Percentiles rank a stretch among this genome's conserved stretches.
phyloP scores from a whole-genome alignment of 2,888 invertebrate species.

The Stenotaenia linearis region DNA sequence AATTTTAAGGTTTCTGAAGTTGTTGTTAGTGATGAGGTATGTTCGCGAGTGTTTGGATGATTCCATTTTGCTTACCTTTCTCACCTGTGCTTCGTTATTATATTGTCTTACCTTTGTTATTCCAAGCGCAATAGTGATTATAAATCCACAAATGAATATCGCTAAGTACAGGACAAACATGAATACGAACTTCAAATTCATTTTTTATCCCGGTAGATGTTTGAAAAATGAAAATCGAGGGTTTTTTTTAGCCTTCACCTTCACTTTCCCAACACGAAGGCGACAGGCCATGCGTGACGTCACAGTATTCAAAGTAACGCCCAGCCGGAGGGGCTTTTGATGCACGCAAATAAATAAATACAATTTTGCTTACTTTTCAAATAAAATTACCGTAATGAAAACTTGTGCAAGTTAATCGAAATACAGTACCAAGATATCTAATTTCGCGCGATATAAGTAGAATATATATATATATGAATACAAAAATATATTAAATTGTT shows the following conservation, averaged over 20 bases:
- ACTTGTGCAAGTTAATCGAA: too few relatives aligned
- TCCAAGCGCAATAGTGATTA: background rate
- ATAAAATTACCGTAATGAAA: too few relatives aligned
- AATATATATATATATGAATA: too few relatives aligned
- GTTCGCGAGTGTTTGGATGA: background rate
- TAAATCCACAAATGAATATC: background rate
- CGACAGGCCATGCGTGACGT: background rate
- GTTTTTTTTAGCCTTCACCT: background rate
- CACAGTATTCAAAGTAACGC: background rate
- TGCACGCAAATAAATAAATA: too few relatives aligned
- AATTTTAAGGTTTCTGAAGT: too few relatives aligned
- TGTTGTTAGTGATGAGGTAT: background rate
- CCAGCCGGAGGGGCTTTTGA: background rate
- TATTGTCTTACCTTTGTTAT: conserved; percentile 1
- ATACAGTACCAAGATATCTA: too few relatives aligned
- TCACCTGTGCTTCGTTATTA: background rate
- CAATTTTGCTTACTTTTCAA: too few relatives aligned
- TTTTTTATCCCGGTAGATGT: background rate
- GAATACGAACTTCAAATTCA: background rate
- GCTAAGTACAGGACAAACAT: background rate
- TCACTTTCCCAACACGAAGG: background rate
- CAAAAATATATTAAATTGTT: too few relatives aligned
- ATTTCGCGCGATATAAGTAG: too few relatives aligned
- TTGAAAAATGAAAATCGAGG: background rate
- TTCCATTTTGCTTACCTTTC: background rate